Evolutionary conservation across 2,888 invertebrate genomes (phyloP).

Genomic region (Synergus laeviventris): DNA sequence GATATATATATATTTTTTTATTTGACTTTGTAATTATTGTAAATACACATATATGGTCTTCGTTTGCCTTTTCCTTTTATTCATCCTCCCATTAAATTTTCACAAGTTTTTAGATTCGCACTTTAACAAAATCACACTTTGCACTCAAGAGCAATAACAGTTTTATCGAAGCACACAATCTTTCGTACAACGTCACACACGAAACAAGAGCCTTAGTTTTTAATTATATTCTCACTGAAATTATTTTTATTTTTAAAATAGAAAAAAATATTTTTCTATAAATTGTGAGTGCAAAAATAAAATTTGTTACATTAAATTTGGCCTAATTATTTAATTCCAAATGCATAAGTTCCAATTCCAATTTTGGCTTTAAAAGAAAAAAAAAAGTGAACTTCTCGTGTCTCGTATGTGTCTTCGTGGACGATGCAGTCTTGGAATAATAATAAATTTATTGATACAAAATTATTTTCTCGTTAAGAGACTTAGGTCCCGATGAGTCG

Average conservation of each 20-base stretch:
- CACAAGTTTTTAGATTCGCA: background rate
- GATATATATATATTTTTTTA: constrained; percentile 50
- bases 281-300: background rate
- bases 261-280: background rate
- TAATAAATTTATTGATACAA: constrained; percentile 22
- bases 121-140: constrained; percentile 27
- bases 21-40: constrained; percentile 63
- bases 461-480: constrained; percentile 16
- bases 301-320: background rate
- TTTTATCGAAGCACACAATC: constrained; percentile 10
- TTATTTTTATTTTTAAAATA: background rate
- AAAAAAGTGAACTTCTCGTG: background rate
- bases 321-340: background rate
- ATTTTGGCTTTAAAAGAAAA: background rate
- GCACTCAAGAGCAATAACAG: constrained; percentile 13
- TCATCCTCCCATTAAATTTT: background rate
- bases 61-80: constrained; percentile 52
- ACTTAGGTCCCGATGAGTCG: constrained; percentile 33
- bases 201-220: constrained; percentile 4
- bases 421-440: constrained; percentile 22
- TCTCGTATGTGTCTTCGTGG: constrained; percentile 8
- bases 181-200: background rate
- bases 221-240: background rate
- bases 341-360: too few relatives aligned
- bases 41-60: constrained; percentile 71